A percentile compares a stretch with the other conserved stretches of the same genome.
These are phyloP conservation scores for Conger conger DNA, from an alignment of 2,113 vertebrate genomes.

Conservation along the genomic window DNA sequence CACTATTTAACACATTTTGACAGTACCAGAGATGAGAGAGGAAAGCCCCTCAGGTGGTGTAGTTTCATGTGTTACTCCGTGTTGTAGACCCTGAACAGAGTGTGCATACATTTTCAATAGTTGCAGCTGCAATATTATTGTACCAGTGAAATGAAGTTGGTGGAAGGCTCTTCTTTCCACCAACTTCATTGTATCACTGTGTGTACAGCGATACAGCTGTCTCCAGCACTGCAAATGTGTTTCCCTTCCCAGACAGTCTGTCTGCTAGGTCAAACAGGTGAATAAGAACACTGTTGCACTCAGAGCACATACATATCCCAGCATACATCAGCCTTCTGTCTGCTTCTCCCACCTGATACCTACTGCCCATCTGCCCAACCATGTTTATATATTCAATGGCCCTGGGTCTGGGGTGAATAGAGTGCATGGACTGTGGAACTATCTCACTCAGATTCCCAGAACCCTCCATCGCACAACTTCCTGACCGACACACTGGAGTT, in stretches of 20 bases:
- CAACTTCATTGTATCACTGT: neutral
- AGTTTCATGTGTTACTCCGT: neutral
- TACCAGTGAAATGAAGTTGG: neutral
- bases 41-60: neutral
- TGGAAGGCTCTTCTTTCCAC: no score
- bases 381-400: neutral
- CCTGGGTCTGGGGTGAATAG: neutral
- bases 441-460: neutral
- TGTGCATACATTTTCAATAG: neutral
- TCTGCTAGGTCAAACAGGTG: neutral
- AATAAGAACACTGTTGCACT: neutral
- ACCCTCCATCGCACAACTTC: neutral
- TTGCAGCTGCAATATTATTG: neutral
- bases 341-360: neutral
- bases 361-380: neutral
- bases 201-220: neutral
- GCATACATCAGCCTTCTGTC: neutral
- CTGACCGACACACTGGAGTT: neutral
- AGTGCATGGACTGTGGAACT: neutral
- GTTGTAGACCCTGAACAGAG: neutral
- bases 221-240: neutral
- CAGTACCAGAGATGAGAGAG: neutral
- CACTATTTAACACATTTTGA: neutral
- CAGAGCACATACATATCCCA: neutral
- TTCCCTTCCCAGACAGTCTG: neutral